These are phyloP conservation scores for Drosophila pseudoobscura DNA, from an alignment of 1,140 invertebrate species.

Conservation along the genomic window DNA sequence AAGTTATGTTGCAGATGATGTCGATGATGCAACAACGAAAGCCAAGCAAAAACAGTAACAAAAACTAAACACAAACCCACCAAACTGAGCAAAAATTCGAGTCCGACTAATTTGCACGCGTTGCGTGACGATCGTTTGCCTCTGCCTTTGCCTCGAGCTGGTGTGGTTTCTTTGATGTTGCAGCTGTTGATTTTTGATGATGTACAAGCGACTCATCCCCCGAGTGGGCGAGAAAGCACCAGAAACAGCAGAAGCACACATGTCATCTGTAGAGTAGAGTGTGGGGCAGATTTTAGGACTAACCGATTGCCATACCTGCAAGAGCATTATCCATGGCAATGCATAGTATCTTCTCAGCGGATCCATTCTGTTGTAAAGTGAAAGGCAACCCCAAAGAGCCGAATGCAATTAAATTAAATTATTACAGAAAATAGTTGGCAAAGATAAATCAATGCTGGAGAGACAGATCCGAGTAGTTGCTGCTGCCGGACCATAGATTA, in stretches of 20 bases:
- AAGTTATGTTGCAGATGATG: slow-evolving; percentile 34
- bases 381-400: slow-evolving; percentile 43
- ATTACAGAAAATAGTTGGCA: slow-evolving; percentile 60
- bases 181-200: neutral
- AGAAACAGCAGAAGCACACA: too few species aligned
- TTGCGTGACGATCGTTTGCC: slow-evolving; percentile 57
- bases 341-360: too few species aligned
- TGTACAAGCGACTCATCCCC: slow-evolving; percentile 1
- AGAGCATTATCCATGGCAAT: too few species aligned
- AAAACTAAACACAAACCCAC: neutral
- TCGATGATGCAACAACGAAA: slow-evolving; percentile 38
- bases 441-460: slow-evolving; percentile 71
- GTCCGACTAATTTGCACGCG: slow-evolving; percentile 55
- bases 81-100: slow-evolving; percentile 22
- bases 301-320: too few species aligned
- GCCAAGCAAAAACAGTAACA: slow-evolving; percentile 11
- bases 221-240: too few species aligned
- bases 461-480: slow-evolving; percentile 25
- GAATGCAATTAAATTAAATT: slow-evolving; percentile 68
- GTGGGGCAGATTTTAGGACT: too few species aligned
- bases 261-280: too few species aligned
- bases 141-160: slow-evolving; percentile 29
- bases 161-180: neutral
- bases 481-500: slow-evolving; percentile 48
- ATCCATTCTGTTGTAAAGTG: slow-evolving; percentile 46